Percentiles rank a stretch among this genome's conserved stretches.
Evolutionary conservation across 1,140 invertebrate genomes (phyloP).

Genomic region (Drosophila saltans): DNA sequence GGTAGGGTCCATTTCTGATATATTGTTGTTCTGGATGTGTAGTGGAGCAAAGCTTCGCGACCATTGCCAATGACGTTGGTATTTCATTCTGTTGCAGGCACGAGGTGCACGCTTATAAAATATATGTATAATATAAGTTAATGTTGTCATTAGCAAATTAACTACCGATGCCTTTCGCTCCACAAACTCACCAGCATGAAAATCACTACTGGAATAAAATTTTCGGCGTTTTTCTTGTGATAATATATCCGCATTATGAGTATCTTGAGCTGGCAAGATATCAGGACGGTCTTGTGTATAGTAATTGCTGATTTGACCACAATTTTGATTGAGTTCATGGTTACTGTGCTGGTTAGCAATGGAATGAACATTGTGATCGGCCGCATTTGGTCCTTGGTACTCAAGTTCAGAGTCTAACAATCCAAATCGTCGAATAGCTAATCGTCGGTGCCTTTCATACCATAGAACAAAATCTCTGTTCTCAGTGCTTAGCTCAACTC

Average conservation of each 20-base stretch:
- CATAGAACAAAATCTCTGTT: conserved; percentile 86
- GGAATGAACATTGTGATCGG: conserved; percentile 13
- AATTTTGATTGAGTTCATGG: conserved; percentile 18
- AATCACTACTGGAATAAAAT: conserved; percentile 58
- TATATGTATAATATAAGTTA: conserved; percentile 85
- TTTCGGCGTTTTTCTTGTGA: conserved; percentile 30
- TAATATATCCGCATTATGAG: conserved; percentile 35
- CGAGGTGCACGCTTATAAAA: conserved; percentile 84
- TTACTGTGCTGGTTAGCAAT: background rate
- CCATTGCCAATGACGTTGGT: conserved; percentile 83
- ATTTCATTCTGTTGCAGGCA: conserved; percentile 61
- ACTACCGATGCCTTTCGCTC: conserved; percentile 86
- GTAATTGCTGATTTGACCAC: conserved; percentile 18
- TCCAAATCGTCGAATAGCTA: conserved; percentile 84
- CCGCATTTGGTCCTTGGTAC: conserved; percentile 34
- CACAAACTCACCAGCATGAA: conserved; percentile 58
- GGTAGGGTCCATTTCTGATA: conserved; percentile 13
- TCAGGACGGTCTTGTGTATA: conserved; percentile 78
- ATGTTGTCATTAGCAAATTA: conserved; percentile 85
- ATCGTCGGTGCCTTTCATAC: conserved; percentile 88
- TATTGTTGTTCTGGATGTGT: conserved; percentile 55
- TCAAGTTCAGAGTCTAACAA: conserved; percentile 55
- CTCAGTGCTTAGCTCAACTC: conserved; percentile 88
- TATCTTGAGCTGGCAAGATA: conserved; percentile 77
- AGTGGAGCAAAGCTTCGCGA: conserved; percentile 85